Evolutionary conservation across 2,797 vertebrate genomes (phyloP).

Genomic region (Saxicola maurus): DNA sequence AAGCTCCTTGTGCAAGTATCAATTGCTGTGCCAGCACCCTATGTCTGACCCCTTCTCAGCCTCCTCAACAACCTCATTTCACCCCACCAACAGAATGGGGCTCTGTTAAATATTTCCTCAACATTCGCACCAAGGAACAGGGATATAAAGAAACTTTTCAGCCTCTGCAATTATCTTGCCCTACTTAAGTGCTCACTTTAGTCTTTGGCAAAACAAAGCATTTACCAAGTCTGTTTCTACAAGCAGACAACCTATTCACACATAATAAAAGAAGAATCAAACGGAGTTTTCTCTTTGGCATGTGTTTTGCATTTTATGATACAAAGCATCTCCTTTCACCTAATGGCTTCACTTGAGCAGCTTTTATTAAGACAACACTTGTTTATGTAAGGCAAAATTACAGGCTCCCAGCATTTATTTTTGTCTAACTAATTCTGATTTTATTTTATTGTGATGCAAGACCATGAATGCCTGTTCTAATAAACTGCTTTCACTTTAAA

Average conservation of each 20-base stretch:
- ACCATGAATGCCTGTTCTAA: neutral
- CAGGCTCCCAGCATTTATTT: neutral
- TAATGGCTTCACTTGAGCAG: neutral
- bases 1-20: neutral
- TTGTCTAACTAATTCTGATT: neutral
- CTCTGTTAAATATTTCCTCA: constrained; percentile 3
- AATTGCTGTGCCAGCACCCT: neutral
- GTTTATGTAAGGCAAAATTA: neutral
- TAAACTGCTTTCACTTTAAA: neutral
- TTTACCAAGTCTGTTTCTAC: neutral
- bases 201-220: neutral
- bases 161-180: neutral
- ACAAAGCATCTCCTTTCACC: neutral
- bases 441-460: neutral
- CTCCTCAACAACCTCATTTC: neutral
- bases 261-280: neutral
- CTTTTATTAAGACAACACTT: neutral
- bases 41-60: neutral
- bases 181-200: neutral
- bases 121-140: neutral
- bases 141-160: constrained; percentile 26
- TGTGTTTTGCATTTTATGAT: neutral
- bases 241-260: constrained; percentile 2
- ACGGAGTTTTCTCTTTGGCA: neutral
- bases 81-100: neutral